A percentile compares a stretch with the other conserved stretches of the same genome.
These are phyloP conservation scores for Onchidella celtica DNA, from an alignment of 2,888 invertebrate genomes.

Conservation along the genomic window DNA sequence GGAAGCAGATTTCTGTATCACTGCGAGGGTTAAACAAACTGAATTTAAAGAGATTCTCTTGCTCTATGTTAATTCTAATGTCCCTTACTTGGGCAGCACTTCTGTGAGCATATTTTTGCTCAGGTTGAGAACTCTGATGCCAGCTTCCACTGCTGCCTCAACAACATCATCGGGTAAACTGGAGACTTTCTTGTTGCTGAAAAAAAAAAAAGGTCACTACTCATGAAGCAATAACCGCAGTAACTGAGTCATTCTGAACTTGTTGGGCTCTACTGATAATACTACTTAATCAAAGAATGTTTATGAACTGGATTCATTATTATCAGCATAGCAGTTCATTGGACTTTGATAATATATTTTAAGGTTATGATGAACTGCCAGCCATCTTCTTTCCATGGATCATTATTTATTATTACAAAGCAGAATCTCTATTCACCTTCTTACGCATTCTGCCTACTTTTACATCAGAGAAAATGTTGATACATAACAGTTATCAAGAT, in stretches of 20 bases:
- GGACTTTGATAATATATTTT: too few relatives aligned
- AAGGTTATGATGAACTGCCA: too few relatives aligned
- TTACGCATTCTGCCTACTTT: too few relatives aligned
- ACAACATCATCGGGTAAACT: slow-evolving; percentile 88
- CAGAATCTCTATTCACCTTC: too few relatives aligned
- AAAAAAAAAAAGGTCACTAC: slow-evolving; percentile 14
- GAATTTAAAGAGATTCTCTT: too few relatives aligned
- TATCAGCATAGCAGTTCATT: too few relatives aligned
- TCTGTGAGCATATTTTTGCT: slow-evolving; percentile 88
- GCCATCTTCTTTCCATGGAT: too few relatives aligned
- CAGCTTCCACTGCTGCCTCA: slow-evolving; percentile 86
- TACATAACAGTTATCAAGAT: too few relatives aligned
- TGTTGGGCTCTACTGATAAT: neutral
- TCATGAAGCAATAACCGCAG: neutral
- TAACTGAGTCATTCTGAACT: neutral
- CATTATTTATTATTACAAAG: too few relatives aligned
- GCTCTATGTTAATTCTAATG: neutral
- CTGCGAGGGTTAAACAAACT: too few relatives aligned
- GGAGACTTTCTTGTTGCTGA: slow-evolving; percentile 83
- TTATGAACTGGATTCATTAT: neutral
- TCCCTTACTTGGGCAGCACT: slow-evolving; percentile 85
- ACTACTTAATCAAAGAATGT: neutral
- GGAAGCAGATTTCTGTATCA: too few relatives aligned
- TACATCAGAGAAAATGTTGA: too few relatives aligned
- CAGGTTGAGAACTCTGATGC: slow-evolving; percentile 89